A percentile compares a stretch with the other conserved stretches of the same genome.
phyloP scores from a whole-genome alignment of 1,140 invertebrate species.

The Nasonia longicornis region DNA sequence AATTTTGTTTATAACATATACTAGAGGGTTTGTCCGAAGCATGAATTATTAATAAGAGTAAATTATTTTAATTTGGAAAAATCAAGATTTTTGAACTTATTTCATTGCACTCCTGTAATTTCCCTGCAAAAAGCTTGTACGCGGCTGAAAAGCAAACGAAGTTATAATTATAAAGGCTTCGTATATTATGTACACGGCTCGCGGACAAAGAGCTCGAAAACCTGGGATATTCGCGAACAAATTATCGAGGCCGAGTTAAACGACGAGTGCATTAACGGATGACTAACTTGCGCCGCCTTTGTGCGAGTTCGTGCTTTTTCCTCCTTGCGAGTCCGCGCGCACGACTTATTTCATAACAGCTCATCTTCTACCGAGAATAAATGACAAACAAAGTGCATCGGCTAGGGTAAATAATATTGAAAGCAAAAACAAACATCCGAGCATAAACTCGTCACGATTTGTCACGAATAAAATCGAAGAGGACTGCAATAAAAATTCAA shows the following conservation, averaged over 20 bases:
- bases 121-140: background rate
- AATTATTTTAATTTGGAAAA: background rate
- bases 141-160: background rate
- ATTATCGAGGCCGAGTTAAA: constrained; percentile 42
- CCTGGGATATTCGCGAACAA: constrained; percentile 26
- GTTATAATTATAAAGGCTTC: background rate
- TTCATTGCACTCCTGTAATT: background rate
- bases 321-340: background rate
- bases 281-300: constrained; percentile 27
- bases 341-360: constrained; percentile 6
- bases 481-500: no score
- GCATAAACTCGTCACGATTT: no score
- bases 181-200: no score
- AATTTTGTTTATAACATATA: background rate
- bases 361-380: background rate
- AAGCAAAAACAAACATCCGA: no score
- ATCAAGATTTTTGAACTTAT: background rate
- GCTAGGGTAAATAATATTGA: no score
- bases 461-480: no score
- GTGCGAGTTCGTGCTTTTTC: background rate
- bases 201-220: constrained; percentile 31
- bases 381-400: background rate
- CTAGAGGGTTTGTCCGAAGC: background rate
- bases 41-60: background rate
- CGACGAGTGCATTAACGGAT: constrained; percentile 30